Conservation (phyloP, 2,113 vertebrate species). For the Candoia aspera region DNA sequence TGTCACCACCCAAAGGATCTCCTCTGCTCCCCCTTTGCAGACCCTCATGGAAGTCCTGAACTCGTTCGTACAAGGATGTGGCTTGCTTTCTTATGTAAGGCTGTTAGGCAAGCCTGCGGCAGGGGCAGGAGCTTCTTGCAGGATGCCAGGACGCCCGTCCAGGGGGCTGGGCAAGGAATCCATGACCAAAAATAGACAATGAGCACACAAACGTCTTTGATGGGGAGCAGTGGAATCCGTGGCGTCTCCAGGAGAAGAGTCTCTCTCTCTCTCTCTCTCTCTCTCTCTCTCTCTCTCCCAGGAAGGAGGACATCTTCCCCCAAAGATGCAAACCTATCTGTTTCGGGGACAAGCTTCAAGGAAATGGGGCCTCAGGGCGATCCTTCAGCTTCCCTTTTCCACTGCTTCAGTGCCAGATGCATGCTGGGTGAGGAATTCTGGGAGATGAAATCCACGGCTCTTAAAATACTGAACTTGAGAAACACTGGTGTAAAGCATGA, state of each 20-base stretch:
- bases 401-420: no score
- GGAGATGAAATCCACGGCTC: no score
- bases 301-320: not conserved
- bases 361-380: not conserved
- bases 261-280: not conserved
- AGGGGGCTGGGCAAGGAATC: not conserved
- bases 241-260: not conserved
- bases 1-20: no score
- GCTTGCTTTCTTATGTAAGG: not conserved
- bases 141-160: not conserved
- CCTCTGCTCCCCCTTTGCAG: no score
- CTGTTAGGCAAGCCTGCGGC: rapidly evolving
- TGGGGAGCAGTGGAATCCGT: not conserved
- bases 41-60: no score
- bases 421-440: no score
- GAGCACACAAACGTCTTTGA: not conserved
- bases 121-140: not conserved
- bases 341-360: not conserved
- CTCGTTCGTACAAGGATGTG: not conserved
- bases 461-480: no score
- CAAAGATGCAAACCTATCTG: not conserved
- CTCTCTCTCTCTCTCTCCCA: not conserved
- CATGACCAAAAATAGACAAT: constrained; percentile 33
- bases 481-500: no score
- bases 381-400: not conserved